Evolutionary conservation across 1,140 invertebrate species (phyloP), one percentile per base, ranked within the genome.

Genomic region (Chlorops oryzae): DNA sequence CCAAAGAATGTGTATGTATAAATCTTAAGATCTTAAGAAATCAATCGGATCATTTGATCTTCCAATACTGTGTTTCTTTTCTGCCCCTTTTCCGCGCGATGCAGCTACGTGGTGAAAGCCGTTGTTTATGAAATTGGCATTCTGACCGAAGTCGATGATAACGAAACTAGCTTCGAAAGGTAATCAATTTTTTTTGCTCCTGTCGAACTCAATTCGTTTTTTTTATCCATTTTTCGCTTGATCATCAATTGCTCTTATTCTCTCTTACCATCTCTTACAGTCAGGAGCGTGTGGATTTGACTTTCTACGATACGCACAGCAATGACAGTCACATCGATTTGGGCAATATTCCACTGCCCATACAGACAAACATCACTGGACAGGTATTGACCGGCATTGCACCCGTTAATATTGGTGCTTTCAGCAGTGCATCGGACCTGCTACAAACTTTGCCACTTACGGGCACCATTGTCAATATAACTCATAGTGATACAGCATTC

Each of bases 41-140:
- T n/a, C n/a, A n/a, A n/a, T n/a, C n/a, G n/a, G n/a, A n/a, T n/a
- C n/a, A n/a, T n/a, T n/a, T n/a, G n/a, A n/a, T n/a, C n/a, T n/a
- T n/a, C n/a, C n/a, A n/a, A n/a, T n/a, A n/a, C n/a, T n/a, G n/a
- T n/a, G n/a, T n/a, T n/a, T n/a, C n/a, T n/a, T n/a, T n/a, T n/a
- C n/a, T n/a, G n/a, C n/a, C n/a, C n/a, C n/a, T n/a, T n/a, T n/a
- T n/a, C n/a, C n/a, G n/a, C n/a, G n/a, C n/a, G n/a, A n/a, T 59
- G 15, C 28, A 80, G 78, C 45, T 79, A 79, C 47, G 74, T 80
- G 15, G 77, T 80, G 50, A 78, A 76, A 56, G 77, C 78, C 2
- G 70, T 79, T 17, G 77, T 79, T 27, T 80, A 80, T 58, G 78
- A 80, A 67, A 77, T 80, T 50, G 78, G 78, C 37, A 78, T 80